Percentiles rank a stretch among this genome's conserved stretches.
These are phyloP conservation scores for Protonemura montana DNA, from an alignment of 2,888 invertebrate genomes.

Conservation along the genomic window DNA sequence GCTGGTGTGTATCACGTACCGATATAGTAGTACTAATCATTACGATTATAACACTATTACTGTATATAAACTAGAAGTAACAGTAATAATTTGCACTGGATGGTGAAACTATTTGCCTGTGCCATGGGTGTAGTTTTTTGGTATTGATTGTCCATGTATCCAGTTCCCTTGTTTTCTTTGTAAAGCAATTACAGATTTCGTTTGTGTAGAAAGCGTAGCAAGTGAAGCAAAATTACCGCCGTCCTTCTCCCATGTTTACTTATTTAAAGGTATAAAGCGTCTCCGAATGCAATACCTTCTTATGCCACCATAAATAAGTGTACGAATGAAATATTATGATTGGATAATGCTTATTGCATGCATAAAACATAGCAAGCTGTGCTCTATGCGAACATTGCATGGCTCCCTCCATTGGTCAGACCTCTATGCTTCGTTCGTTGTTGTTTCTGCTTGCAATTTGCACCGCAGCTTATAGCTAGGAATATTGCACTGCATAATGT, in stretches of 20 bases:
- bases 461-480: slow-evolving; percentile 32
- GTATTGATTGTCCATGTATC: neutral
- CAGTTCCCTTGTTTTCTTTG: neutral
- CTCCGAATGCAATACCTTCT: slow-evolving; percentile 33
- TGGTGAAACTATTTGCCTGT: neutral
- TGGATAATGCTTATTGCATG: slow-evolving; percentile 40
- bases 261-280: slow-evolving; percentile 24
- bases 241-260: slow-evolving; percentile 7
- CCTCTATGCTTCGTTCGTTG: slow-evolving; percentile 25
- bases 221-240: slow-evolving; percentile 16
- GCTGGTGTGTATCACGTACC: neutral
- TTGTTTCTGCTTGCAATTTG: slow-evolving; percentile 41
- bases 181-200: slow-evolving; percentile 17
- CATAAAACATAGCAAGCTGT: slow-evolving; percentile 30
- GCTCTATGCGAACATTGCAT: slow-evolving; percentile 8
- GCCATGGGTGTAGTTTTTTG: neutral
- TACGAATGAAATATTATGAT: slow-evolving; percentile 41
- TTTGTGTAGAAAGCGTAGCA: slow-evolving; percentile 19
- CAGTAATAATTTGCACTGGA: neutral
- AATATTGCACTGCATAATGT: slow-evolving; percentile 40
- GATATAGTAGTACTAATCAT: neutral
- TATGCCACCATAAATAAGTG: slow-evolving; percentile 16
- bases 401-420: slow-evolving; percentile 22
- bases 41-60: neutral
- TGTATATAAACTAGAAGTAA: neutral